These are phyloP conservation scores for Entomobrya proxima DNA, from an alignment of 2,888 invertebrate species.

Conservation along the genomic window DNA sequence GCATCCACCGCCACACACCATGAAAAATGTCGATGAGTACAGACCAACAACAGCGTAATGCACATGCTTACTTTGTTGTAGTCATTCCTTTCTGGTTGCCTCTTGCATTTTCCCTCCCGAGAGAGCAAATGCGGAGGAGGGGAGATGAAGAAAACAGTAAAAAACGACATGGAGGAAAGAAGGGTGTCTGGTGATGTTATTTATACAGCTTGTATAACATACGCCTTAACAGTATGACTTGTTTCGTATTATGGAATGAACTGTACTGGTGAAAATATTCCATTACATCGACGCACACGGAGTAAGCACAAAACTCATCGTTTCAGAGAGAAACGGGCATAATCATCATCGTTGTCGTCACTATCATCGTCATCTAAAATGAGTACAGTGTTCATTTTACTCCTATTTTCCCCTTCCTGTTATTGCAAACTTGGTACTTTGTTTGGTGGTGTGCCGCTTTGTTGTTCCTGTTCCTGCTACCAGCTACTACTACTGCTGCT, in stretches of 20 bases:
- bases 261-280: constrained; percentile 2
- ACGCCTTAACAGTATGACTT: not conserved
- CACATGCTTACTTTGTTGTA: constrained; percentile 55
- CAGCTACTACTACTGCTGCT: too few relatives aligned
- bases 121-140: constrained; percentile 55
- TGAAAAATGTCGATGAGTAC: not conserved
- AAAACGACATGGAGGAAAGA: not conserved
- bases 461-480: too few relatives aligned
- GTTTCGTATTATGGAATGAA: not conserved
- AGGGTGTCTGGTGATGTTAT: constrained; percentile 48
- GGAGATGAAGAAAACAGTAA: constrained; percentile 30
- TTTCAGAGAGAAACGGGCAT: not conserved
- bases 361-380: constrained; percentile 26
- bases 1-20: constrained; percentile 1
- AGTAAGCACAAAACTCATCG: too few relatives aligned
- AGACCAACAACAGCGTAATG: constrained; percentile 29
- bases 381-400: constrained; percentile 41
- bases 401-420: constrained; percentile 3
- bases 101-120: constrained; percentile 18
- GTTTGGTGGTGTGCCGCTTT: constrained; percentile 12
- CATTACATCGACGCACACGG: not conserved
- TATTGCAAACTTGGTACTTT: not conserved
- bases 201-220: not conserved
- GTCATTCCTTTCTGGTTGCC: constrained; percentile 11
- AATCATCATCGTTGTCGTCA: constrained; percentile 7